Evolutionary conservation across 2,113 vertebrate species (phyloP), one percentile per base, ranked within the genome.

Genomic region (Baryphthengus martii): DNA sequence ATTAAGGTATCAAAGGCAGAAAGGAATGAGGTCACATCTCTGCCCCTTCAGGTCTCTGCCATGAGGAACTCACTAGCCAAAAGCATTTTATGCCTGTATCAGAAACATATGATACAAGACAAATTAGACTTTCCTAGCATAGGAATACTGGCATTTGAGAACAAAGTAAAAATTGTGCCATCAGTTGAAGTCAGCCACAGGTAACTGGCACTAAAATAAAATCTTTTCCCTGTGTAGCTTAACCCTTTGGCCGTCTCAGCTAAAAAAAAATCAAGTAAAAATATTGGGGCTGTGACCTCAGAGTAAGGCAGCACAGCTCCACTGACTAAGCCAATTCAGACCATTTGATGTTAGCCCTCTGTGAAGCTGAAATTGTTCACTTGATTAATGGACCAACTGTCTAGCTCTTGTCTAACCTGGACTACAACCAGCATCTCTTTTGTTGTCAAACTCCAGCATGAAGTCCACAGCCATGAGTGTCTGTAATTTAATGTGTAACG

Each of bases 381-480:
- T 95, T 95, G 90, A 92, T 96, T 96, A 95, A 96, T 85, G 37
- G 58, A 79, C 92, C 88, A 94, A 50, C 76, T 92, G 93, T 61
- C 76, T 68, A 90, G 58, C 53, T 95, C 79, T 94, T 85, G 56
- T 72, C 95, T 94, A 94, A 86, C 68, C 95, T 90, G 88, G 47
- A 87, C 65, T 47, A 72, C 28, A 84, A 85, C 52, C 92, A 93
- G 73, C 39, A 59, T 49, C 52, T 75, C 35, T 88, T 85, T 58
- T 88, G 85, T 40, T 89, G 80, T 90, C 83, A 93, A 87, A 72
- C 26, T 45, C 49, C 76, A 85, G 53, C 58, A 52, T 1, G 8
- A 84, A 82, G 70, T 72, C 76, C 80, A 81, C 65, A 92, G 65
- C 11, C 37, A 68, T 16, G 26, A 68, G 29, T 7, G 2, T 49